Base-by-base conservation (phyloP, 2,888 invertebrate species). In the Auanema sp. region DNA sequence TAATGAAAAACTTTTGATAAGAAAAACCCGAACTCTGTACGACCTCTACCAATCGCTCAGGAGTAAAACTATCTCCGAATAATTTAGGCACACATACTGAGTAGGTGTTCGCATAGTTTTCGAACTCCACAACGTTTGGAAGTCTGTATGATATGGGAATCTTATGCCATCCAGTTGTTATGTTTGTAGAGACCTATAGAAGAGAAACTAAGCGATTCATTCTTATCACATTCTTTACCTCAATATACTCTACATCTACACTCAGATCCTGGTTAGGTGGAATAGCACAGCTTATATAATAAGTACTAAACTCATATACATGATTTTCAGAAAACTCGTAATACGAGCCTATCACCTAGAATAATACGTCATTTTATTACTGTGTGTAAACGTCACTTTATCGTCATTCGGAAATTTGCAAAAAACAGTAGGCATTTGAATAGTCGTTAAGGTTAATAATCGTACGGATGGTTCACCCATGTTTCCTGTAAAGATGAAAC, bases 241-340 rank as follows among this genome's bases (percentile, higher is more conserved):
- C 21, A 21, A 11, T 2, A 41, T 23, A 16, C 1, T n/a, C 21
- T 41, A 69, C 69, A 55, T 60, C 51, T 10, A 69, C 49, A 12
- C 51, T 47, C 44, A 65, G 54, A 2, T 57, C 40, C 11, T 64
- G 18, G 1, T 49, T 53, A 2, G 49, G 24, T 0, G 72, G 69
- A 16, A 72, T 55, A 44, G 54, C n/a, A 49, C 72, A 72, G 40
- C 64, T 72, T 24, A 65, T 33, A 61, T 69, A 67, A 47, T 64
- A 74, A 18, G 66, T 50, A 42, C 66, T 53, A 55, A 49, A 66
- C 6, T 41, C 56, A 58, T 55, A 65, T 11, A 23, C 25, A 44
- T 74, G 73, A 47, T 74, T 74, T 41, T 74, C 73, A 2, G 73
- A 67, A 14, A 74, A 63, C 58, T 69, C 71, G 49, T 74, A 74